phyloP scores from a whole-genome alignment of 2,797 vertebrate species.

The Sebastes dallii region DNA sequence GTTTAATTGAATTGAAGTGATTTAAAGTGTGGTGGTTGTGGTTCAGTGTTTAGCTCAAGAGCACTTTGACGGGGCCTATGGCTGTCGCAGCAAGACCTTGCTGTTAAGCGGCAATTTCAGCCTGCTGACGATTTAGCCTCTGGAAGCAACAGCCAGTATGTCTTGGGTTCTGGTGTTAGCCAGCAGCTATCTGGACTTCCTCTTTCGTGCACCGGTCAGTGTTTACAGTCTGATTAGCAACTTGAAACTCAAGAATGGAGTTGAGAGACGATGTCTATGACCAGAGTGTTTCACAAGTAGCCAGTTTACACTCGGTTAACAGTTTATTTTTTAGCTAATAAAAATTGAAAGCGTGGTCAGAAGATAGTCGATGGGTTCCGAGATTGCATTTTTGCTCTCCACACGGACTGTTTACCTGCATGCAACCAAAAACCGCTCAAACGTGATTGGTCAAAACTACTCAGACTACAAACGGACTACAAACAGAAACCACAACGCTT shows the following conservation, averaged over 20 bases:
- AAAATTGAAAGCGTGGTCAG: neutral
- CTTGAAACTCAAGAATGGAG: no score
- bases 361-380: neutral
- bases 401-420: neutral
- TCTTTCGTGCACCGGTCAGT: neutral
- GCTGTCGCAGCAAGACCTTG: neutral
- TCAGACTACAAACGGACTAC: neutral
- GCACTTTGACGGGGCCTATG: neutral
- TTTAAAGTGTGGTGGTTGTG: neutral
- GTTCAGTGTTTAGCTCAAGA: conserved; percentile 7
- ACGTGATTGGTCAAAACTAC: neutral
- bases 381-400: neutral
- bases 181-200: neutral
- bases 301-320: neutral
- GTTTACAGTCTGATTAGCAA: neutral
- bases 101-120: neutral
- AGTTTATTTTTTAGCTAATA: neutral
- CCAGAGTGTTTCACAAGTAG: neutral
- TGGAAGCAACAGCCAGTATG: neutral
- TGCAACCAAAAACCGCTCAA: neutral
- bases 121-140: neutral
- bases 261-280: neutral
- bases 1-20: neutral
- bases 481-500: neutral
- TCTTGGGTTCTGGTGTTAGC: neutral